These are phyloP conservation scores for Calameuta pallipes DNA, from an alignment of 2,888 invertebrate genomes.

Conservation along the genomic window DNA sequence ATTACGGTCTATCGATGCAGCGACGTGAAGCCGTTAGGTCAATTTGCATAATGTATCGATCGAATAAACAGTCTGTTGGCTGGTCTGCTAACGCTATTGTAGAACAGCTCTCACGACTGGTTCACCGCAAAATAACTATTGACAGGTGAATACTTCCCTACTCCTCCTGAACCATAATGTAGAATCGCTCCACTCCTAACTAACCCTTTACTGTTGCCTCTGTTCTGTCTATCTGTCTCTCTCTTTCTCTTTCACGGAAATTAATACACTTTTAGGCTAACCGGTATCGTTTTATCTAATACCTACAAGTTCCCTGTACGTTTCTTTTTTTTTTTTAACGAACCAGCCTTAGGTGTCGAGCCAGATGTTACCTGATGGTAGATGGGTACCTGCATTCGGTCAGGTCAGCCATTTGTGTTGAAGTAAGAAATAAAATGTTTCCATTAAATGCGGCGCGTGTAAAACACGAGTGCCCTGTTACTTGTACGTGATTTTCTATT, in stretches of 20 bases:
- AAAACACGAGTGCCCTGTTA: neutral
- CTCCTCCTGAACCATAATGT: slow-evolving; percentile 13
- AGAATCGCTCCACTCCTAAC: neutral
- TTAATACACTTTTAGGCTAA: slow-evolving; percentile 36
- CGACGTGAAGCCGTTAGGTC: slow-evolving; percentile 41
- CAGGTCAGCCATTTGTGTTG: neutral
- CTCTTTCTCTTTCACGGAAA: slow-evolving; percentile 27
- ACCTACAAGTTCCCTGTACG: neutral
- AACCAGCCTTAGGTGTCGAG: neutral
- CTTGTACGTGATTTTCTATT: neutral
- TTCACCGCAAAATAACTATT: slow-evolving; percentile 45
- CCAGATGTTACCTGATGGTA: neutral
- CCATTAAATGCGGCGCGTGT: neutral
- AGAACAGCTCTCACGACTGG: slow-evolving; percentile 23
- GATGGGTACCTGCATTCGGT: neutral
- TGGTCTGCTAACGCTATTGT: slow-evolving; percentile 24
- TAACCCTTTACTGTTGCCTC: neutral
- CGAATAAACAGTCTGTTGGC: slow-evolving; percentile 48
- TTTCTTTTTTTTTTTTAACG: neutral
- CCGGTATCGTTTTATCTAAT: neutral
- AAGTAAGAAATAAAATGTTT: neutral
- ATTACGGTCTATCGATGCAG: neutral
- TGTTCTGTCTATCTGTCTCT: neutral
- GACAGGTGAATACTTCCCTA: slow-evolving; percentile 39
- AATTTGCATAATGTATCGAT: slow-evolving; percentile 57